A percentile compares a stretch with the other conserved stretches of the same genome.
phyloP scores from a whole-genome alignment of 2,888 invertebrate species.

The Sinodicranocentrus sp. region DNA sequence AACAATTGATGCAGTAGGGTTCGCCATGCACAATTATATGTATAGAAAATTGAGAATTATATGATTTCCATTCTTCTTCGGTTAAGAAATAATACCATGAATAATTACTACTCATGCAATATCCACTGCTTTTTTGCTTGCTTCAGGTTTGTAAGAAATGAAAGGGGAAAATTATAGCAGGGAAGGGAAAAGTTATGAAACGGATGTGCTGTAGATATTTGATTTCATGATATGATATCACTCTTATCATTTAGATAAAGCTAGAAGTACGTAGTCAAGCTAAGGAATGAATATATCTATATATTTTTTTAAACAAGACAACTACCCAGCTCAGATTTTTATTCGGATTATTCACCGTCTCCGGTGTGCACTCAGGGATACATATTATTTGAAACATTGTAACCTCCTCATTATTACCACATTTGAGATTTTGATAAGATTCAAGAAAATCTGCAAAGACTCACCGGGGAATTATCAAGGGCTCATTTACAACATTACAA shows the following conservation, averaged over 20 bases:
- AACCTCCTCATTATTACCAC: slow-evolving; percentile 2
- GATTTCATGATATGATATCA: slow-evolving; percentile 34
- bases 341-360: not conserved
- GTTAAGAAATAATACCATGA: too few relatives aligned
- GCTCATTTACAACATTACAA: not conserved
- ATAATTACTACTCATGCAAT: too few relatives aligned
- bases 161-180: too few relatives aligned
- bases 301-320: not conserved
- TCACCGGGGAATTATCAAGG: not conserved
- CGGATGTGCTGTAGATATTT: slow-evolving; percentile 54
- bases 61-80: too few relatives aligned
- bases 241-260: slow-evolving; percentile 42
- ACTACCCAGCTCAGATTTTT: not conserved
- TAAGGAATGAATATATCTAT: slow-evolving; percentile 7
- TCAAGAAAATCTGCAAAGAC: not conserved
- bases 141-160: too few relatives aligned
- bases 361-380: not conserved
- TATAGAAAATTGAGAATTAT: too few relatives aligned
- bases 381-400: not conserved
- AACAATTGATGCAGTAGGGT: too few relatives aligned
- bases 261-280: slow-evolving; percentile 3
- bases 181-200: not conserved
- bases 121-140: too few relatives aligned
- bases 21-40: too few relatives aligned
- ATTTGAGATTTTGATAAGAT: slow-evolving; percentile 15